phyloP scores from a whole-genome alignment of 2,113 vertebrate species.

The Condylura cristata region DNA sequence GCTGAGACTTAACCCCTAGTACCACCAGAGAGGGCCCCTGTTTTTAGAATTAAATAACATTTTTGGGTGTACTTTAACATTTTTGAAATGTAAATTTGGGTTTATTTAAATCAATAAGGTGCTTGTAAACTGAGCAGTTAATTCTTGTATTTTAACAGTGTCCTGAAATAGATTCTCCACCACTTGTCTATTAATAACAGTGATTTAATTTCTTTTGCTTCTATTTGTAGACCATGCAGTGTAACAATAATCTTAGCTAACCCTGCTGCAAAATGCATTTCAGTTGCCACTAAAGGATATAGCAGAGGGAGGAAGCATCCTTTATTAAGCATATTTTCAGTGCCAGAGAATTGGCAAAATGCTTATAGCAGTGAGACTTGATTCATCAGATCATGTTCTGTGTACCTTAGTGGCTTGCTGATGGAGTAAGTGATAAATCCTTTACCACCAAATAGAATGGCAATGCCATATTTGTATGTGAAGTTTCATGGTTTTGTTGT shows the following conservation, averaged over 20 bases:
- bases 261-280: neutral
- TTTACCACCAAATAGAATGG: neutral
- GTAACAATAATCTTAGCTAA: neutral
- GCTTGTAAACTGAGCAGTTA: neutral
- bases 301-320: neutral
- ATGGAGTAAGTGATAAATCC: neutral
- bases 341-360: neutral
- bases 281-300: neutral
- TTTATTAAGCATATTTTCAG: neutral
- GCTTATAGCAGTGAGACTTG: neutral
- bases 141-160: neutral
- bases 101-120: conserved; percentile 31
- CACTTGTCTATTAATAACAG: neutral
- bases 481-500: neutral
- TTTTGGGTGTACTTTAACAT: neutral
- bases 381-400: neutral
- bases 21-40: no score
- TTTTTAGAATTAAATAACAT: no score
- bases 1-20: no score
- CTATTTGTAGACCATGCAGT: neutral
- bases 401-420: neutral
- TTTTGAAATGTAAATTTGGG: conserved; percentile 14
- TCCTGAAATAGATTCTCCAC: neutral
- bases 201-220: conserved; percentile 28
- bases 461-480: neutral